A percentile compares a stretch with the other conserved stretches of the same genome.
phyloP scores from a whole-genome alignment of 2,888 invertebrate genomes.

The Mechanitis messenoides region DNA sequence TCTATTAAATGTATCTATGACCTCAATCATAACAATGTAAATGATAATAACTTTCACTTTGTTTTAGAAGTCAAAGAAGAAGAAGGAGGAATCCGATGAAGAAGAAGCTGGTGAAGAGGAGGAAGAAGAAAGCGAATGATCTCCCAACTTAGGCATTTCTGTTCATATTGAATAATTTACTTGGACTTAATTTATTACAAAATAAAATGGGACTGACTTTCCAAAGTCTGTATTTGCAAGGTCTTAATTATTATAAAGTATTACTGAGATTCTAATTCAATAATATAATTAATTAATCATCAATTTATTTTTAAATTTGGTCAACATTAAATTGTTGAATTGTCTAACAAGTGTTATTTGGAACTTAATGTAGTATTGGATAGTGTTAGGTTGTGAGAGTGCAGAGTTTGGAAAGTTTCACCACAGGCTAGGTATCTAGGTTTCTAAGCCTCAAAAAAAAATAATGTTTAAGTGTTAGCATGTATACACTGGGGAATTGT shows the following conservation, averaged over 20 bases:
- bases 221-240: constrained; percentile 61
- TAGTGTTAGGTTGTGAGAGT: constrained; percentile 47
- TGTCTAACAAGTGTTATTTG: constrained; percentile 49
- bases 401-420: constrained; percentile 74
- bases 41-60: constrained; percentile 20
- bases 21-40: constrained; percentile 4
- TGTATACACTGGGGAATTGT: constrained; percentile 75
- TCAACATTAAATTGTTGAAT: constrained; percentile 53
- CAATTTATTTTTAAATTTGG: constrained; percentile 40
- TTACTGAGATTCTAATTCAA: constrained; percentile 27
- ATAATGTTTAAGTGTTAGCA: constrained; percentile 76
- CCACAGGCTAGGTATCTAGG: constrained; percentile 67
- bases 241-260: constrained; percentile 29
- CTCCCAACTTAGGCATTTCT: constrained; percentile 65
- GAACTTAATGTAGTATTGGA: constrained; percentile 49
- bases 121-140: constrained; percentile 81
- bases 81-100: constrained; percentile 80
- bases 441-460: constrained; percentile 70
- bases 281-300: constrained; percentile 28
- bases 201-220: constrained; percentile 73
- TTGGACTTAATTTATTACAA: constrained; percentile 77
- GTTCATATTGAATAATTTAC: constrained; percentile 76
- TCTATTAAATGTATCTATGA: constrained; percentile 1
- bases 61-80: constrained; percentile 71
- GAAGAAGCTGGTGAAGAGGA: constrained; percentile 80